These are phyloP conservation scores for Hermodice carunculata DNA, from an alignment of 2,888 invertebrate genomes.

Conservation along the genomic window DNA sequence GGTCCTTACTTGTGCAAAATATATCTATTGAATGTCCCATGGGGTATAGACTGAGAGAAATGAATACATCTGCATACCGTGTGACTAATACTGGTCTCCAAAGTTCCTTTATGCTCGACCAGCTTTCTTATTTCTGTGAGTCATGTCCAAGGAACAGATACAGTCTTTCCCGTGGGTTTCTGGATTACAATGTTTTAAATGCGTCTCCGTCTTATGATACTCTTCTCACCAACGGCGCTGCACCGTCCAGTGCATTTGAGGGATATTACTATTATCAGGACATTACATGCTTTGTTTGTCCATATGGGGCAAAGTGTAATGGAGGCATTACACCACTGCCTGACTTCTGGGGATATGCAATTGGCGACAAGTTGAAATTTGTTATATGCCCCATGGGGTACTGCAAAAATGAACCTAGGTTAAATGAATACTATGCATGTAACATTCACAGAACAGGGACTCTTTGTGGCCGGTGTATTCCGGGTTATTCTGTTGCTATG, in stretches of 20 bases:
- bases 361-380: conserved; percentile 31
- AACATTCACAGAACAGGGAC: conserved; percentile 26
- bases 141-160: conserved; percentile 40
- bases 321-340: conserved; percentile 39
- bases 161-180: conserved; percentile 39
- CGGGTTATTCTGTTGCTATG: conserved; percentile 39
- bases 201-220: conserved; percentile 33
- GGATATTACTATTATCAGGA: conserved; percentile 40
- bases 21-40: conserved; percentile 38
- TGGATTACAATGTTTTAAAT: conserved; percentile 34
- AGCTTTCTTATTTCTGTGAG: conserved; percentile 45
- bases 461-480: conserved; percentile 33
- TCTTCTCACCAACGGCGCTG: conserved; percentile 39
- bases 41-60: conserved; percentile 39
- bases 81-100: conserved; percentile 33
- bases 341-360: conserved; percentile 44
- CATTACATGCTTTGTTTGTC: conserved; percentile 39
- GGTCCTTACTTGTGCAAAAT: conserved; percentile 43
- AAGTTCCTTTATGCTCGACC: conserved; percentile 39
- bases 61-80: conserved; percentile 42
- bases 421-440: conserved; percentile 31
- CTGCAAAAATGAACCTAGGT: conserved; percentile 30
- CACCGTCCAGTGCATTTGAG: conserved; percentile 30
- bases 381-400: conserved; percentile 42
- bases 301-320: conserved; percentile 40